These are phyloP conservation scores for Conger conger DNA, from an alignment of 2,113 vertebrate species.

Conservation along the genomic window DNA sequence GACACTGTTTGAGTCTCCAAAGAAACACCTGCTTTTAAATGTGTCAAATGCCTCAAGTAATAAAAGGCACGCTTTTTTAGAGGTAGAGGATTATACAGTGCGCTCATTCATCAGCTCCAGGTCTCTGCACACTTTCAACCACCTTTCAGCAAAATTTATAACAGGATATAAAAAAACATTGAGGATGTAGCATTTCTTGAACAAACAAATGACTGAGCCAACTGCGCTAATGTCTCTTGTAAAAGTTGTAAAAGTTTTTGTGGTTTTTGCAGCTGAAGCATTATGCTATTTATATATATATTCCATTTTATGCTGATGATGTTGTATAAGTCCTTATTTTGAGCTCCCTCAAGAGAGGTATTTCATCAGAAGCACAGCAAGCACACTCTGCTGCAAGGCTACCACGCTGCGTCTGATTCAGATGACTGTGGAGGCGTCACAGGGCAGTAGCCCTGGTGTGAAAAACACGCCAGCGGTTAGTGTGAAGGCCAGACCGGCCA, in stretches of 20 bases:
- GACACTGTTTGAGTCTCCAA: background rate
- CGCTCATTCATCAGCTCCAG: background rate
- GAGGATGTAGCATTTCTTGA: background rate
- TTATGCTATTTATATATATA: conserved; percentile 57
- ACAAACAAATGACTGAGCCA: background rate
- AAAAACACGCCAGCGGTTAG: background rate
- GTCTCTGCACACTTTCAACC: background rate
- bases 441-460: background rate
- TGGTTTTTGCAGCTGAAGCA: conserved; percentile 56
- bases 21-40: background rate
- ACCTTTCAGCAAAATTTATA: background rate
- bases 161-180: background rate
- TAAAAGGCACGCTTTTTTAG: background rate
- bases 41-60: background rate
- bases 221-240: background rate
- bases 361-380: background rate
- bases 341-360: background rate
- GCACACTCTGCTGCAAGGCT: background rate
- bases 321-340: background rate
- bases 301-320: background rate
- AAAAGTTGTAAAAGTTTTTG: conserved; percentile 18
- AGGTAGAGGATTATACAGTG: no score
- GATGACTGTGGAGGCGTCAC: background rate
- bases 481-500: background rate
- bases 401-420: background rate